Evolutionary conservation across 2,113 vertebrate species (phyloP).

Genomic region (Xenopus borealis): DNA sequence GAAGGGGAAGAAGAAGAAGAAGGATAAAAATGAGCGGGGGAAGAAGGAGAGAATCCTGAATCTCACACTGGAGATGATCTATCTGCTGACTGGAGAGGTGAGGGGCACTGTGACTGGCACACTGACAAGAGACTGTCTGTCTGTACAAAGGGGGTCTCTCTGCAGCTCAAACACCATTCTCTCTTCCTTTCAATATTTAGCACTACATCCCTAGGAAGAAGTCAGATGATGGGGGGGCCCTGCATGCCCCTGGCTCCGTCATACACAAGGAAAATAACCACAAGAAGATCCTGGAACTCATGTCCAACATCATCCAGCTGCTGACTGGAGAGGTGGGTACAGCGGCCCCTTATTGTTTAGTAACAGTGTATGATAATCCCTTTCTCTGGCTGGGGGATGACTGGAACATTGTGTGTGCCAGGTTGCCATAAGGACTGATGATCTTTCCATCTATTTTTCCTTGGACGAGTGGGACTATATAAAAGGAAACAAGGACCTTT

Average conservation of each 20-base stretch:
- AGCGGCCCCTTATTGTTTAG: neutral
- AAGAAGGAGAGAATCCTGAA: no score
- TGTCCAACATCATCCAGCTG: slow-evolving; percentile 9
- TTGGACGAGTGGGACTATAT: slow-evolving; percentile 41
- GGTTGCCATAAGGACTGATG: slow-evolving; percentile 18
- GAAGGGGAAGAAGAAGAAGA: no score
- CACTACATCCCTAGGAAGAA: no score
- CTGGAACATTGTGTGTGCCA: slow-evolving; percentile 14
- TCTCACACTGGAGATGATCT: no score
- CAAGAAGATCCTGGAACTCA: slow-evolving; percentile 19
- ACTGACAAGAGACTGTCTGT: no score
- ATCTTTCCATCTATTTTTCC: slow-evolving; percentile 18
- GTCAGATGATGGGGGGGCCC: neutral
- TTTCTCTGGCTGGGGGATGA: slow-evolving; percentile 4
- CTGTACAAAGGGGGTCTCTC: no score
- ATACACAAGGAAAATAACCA: slow-evolving; percentile 5
- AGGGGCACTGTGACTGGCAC: no score
- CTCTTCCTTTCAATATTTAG: no score
- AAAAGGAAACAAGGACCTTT: neutral
- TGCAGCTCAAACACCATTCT: no score
- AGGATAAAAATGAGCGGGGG: no score
- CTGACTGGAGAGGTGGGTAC: slow-evolving; percentile 23
- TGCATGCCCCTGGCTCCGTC: neutral
- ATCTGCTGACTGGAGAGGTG: no score
- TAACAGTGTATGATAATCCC: neutral